Conservation (phyloP, 2,888 invertebrate species). For the Hypomecis punctinalis region DNA sequence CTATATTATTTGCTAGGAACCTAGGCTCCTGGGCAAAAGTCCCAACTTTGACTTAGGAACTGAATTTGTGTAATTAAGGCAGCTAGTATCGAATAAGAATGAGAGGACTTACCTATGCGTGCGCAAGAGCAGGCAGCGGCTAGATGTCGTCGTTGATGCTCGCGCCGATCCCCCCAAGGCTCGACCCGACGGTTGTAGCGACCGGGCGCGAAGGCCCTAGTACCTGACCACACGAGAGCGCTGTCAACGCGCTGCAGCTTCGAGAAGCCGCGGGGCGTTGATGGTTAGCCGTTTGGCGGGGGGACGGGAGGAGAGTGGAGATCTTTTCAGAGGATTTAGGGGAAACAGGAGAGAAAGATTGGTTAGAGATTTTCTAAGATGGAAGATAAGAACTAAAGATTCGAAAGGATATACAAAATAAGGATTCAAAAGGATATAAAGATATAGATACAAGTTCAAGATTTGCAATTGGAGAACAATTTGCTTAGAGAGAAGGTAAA, state of each 20-base stretch:
- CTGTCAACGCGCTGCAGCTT: slow-evolving; percentile 64
- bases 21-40: no score
- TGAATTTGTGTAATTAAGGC: no score
- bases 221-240: slow-evolving; percentile 79
- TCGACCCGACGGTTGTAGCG: slow-evolving; percentile 78
- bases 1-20: no score
- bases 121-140: slow-evolving; percentile 75
- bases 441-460: no score
- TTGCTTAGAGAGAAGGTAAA: no score
- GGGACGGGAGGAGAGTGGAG: slow-evolving; percentile 1
- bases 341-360: no score
- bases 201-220: slow-evolving; percentile 83
- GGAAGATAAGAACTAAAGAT: no score
- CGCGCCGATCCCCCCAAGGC: slow-evolving; percentile 81
- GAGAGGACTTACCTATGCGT: slow-evolving; percentile 68
- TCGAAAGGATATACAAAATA: no score
- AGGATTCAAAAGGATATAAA: no score
- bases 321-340: background rate
- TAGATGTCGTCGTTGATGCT: slow-evolving; percentile 67
- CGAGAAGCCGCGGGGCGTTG: slow-evolving; percentile 58
- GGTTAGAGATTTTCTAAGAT: no score
- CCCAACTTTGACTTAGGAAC: no score
- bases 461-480: no score
- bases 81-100: background rate
- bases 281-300: slow-evolving; percentile 35